Evolutionary conservation across 1,140 invertebrate species (phyloP).

Genomic region (Pinna nobilis): DNA sequence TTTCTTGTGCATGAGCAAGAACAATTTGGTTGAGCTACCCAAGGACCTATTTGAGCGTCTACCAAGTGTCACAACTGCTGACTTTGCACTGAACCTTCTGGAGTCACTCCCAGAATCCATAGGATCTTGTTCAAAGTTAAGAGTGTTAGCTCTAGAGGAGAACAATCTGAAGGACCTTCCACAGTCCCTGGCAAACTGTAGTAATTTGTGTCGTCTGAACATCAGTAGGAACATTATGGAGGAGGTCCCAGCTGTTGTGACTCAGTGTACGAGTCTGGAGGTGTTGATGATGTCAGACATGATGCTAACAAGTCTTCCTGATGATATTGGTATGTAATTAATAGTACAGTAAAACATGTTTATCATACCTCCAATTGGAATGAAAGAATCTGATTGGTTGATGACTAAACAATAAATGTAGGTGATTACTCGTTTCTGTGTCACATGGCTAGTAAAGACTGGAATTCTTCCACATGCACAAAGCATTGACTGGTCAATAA

Average conservation of each 20-base stretch:
- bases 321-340: slow-evolving; percentile 54
- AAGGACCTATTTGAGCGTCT: slow-evolving; percentile 50
- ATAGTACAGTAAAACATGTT: neutral
- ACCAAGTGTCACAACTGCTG: slow-evolving; percentile 48
- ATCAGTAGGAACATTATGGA: slow-evolving; percentile 58
- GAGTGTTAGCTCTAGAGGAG: slow-evolving; percentile 39
- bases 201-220: slow-evolving; percentile 46
- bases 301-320: slow-evolving; percentile 51
- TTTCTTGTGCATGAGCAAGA: slow-evolving; percentile 1
- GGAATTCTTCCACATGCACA: too few species aligned
- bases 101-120: slow-evolving; percentile 53
- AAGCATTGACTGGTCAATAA: too few species aligned
- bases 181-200: slow-evolving; percentile 43
- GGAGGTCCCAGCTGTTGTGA: slow-evolving; percentile 41
- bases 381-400: too few species aligned
- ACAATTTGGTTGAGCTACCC: slow-evolving; percentile 45
- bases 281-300: slow-evolving; percentile 53
- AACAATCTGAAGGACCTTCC: slow-evolving; percentile 58
- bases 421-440: too few species aligned
- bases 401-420: too few species aligned
- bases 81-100: slow-evolving; percentile 51
- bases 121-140: slow-evolving; percentile 50
- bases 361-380: neutral
- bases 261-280: slow-evolving; percentile 48
- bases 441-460: too few species aligned